Evolutionary conservation across 2,888 invertebrate genomes (phyloP).

Genomic region (Portevinia maculata): DNA sequence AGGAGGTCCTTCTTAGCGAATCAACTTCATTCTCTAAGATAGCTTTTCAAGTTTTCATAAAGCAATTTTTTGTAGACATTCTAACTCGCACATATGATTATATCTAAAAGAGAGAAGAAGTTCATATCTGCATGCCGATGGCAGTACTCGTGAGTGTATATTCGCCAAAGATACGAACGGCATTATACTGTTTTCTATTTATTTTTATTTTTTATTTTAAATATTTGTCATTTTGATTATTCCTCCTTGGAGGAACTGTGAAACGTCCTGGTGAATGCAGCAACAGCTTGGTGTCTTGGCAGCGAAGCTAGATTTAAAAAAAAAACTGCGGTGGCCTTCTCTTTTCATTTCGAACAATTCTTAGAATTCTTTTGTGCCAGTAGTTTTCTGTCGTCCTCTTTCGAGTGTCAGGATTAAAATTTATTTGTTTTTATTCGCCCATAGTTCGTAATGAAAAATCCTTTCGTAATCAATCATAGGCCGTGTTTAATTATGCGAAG

Average conservation of each 20-base stretch:
- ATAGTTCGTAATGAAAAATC: constrained; percentile 65
- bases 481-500: constrained; percentile 68
- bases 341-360: constrained; percentile 69
- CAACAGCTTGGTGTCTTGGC: constrained; percentile 33
- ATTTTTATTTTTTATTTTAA: constrained; percentile 42
- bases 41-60: constrained; percentile 72
- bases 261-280: constrained; percentile 37
- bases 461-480: constrained; percentile 65
- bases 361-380: constrained; percentile 58
- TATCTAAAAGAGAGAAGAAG: constrained; percentile 8
- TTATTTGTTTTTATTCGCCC: constrained; percentile 40
- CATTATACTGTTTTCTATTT: neutral
- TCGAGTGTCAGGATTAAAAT: constrained; percentile 56
- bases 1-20: constrained; percentile 68
- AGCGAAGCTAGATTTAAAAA: constrained; percentile 31
- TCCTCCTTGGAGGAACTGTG: constrained; percentile 44
- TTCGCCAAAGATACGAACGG: constrained; percentile 25
- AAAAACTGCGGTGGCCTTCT: constrained; percentile 59
- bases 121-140: constrained; percentile 37
- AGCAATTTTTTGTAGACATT: constrained; percentile 58
- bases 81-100: constrained; percentile 37
- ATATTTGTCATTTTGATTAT: constrained; percentile 72
- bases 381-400: constrained; percentile 50
- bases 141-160: constrained; percentile 14
- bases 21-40: constrained; percentile 70